Percentiles rank a stretch among this genome's conserved stretches.
Conservation (phyloP, 2,888 invertebrate species). For the Drosophila flavopinicola region DNA sequence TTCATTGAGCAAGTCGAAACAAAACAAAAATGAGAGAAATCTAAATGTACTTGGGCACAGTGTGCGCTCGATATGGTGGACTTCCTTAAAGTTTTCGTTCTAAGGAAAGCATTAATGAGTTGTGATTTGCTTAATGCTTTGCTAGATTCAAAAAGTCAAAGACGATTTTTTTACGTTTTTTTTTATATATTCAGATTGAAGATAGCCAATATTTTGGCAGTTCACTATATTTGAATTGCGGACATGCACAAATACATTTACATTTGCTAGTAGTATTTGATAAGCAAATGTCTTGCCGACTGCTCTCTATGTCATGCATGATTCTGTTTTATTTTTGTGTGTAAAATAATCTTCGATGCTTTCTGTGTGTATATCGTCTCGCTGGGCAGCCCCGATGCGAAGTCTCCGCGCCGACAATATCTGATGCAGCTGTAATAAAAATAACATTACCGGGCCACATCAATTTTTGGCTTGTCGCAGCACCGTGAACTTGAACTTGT, state of each 20-base stretch:
- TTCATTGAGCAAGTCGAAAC: constrained; percentile 9
- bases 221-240: constrained; percentile 7
- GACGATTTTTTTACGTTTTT: too few relatives aligned
- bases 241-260: background rate
- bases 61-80: background rate
- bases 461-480: constrained; percentile 46
- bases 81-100: too few relatives aligned
- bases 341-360: constrained; percentile 11
- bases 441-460: constrained; percentile 66
- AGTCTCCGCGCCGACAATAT: constrained; percentile 17
- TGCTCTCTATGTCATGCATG: constrained; percentile 5
- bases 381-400: constrained; percentile 44
- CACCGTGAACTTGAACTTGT: constrained; percentile 83
- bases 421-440: constrained; percentile 66
- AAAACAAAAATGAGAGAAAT: constrained; percentile 3
- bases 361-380: constrained; percentile 24
- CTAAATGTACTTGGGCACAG: constrained; percentile 15
- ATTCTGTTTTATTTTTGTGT: constrained; percentile 51
- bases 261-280: background rate
- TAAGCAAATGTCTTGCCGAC: constrained; percentile 11
- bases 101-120: too few relatives aligned
- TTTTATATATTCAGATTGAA: background rate
- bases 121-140: too few relatives aligned
- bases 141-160: too few relatives aligned
- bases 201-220: background rate